Evolutionary conservation across 2,797 vertebrate genomes (phyloP), one percentile per base, ranked within the genome.

Genomic region (Clarias fuscus): DNA sequence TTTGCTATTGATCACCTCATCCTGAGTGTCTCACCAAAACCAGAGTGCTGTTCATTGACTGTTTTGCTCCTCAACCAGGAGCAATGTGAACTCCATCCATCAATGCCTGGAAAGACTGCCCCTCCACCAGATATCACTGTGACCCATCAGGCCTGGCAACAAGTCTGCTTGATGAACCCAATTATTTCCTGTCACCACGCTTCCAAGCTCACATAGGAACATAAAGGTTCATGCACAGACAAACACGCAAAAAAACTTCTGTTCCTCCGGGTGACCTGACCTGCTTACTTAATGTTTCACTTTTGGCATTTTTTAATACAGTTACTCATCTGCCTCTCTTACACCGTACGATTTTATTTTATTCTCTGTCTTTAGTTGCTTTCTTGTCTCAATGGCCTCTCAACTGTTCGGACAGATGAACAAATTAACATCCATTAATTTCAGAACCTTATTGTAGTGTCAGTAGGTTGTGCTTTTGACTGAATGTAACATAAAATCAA

Each of bases 141-240:
- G 83, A 91, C 89, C 89, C 83, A 90, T 91, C 90, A 88, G 86
- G 78, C 90, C 88, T 84, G 83, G 87, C 77, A 62, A 77, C 84
- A 85, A 86, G 87, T 85, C 83, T 88, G 83, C 61, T 87, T 92
- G 90, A 91, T 93, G 86, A 91, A 89, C 90, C 30, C 81, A 91
- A 91, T 92, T 87, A 92, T 90, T 86, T 88, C 43, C 87, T 90
- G 84, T 82, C 70, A 89, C 84, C 82, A 83, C 58, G 11, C 83
- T 22, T 75, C 75, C 56, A 85, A 85, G 73, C 76, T 88, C 88
- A 76, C 84, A 70, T 61, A 77, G 48, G 65, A 64, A 82, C 85
- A 85, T 81, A 84, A 43, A 86, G 22, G 64, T 78, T 85, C 89
- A 75, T 68, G 80, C 85, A 85, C 70, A 77, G 59, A 85, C 86